Evolutionary conservation across 1,140 invertebrate genomes (phyloP).

Genomic region (Drosophila nasuta): DNA sequence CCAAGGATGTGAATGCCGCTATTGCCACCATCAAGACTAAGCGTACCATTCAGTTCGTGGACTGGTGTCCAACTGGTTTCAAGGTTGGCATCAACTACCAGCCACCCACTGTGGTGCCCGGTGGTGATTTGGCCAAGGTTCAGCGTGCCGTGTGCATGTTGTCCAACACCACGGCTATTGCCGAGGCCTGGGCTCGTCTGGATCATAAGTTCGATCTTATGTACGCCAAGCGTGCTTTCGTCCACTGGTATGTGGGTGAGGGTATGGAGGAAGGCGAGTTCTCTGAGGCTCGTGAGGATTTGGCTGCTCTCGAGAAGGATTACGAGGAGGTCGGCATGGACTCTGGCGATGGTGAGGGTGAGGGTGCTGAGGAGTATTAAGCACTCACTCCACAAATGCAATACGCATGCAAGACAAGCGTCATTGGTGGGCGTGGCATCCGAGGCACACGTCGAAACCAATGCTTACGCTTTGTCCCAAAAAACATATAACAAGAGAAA

Average conservation of each 20-base stretch:
- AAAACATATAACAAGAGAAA: conserved; percentile 31
- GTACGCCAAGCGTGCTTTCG: conserved; percentile 94
- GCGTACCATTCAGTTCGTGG: conserved; percentile 94
- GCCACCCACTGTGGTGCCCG: conserved; percentile 92
- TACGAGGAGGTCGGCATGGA: conserved; percentile 93
- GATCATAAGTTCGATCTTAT: conserved; percentile 94
- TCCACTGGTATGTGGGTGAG: conserved; percentile 94
- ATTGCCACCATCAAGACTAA: conserved; percentile 95
- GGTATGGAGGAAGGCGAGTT: conserved; percentile 95
- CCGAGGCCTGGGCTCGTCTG: conserved; percentile 91
- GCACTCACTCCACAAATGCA: conserved; percentile 18
- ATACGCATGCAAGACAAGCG: conserved; percentile 3
- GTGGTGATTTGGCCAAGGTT: conserved; percentile 91
- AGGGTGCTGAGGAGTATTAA: conserved; percentile 90
- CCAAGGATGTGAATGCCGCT: conserved; percentile 93
- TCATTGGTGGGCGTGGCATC: conserved; percentile 13
- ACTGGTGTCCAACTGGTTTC: conserved; percentile 96
- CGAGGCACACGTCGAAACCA: conserved; percentile 56
- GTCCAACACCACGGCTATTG: conserved; percentile 93
- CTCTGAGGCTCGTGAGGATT: conserved; percentile 93
- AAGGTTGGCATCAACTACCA: conserved; percentile 93
- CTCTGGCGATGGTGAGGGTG: conserved; percentile 90
- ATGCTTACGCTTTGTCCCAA: conserved; percentile 50
- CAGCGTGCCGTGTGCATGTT: conserved; percentile 92
- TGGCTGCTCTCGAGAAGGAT: conserved; percentile 93